Conservation (phyloP, 2,888 invertebrate species). For the Cryptocephalus moraei region DNA sequence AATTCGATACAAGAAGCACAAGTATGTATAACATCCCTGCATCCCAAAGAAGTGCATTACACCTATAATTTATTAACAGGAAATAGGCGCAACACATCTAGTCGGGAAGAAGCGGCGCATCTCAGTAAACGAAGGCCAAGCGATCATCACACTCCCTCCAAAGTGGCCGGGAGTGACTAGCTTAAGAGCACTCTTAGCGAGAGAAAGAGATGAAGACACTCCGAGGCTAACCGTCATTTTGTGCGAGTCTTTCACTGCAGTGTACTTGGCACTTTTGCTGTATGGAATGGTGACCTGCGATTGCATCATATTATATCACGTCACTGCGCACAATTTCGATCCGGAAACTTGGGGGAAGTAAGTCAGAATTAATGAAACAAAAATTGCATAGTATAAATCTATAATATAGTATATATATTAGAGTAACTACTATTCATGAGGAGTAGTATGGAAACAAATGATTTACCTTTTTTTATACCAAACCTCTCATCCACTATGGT, state of each 20-base stretch:
- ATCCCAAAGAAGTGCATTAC: neutral
- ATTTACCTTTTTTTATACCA: neutral
- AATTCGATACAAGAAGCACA: conserved; percentile 40
- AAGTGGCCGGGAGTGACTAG: conserved; percentile 97
- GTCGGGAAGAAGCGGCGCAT: conserved; percentile 62
- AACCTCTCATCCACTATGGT: neutral
- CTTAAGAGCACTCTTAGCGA: conserved; percentile 75
- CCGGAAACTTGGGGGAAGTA: conserved; percentile 60
- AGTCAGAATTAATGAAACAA: conserved; percentile 7
- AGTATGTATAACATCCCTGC: conserved; percentile 8
- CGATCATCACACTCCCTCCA: conserved; percentile 71
- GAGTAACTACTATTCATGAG: too few species aligned
- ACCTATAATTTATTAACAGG: conserved; percentile 17
- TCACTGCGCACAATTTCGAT: conserved; percentile 74
- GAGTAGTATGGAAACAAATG: too few species aligned
- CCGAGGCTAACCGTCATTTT: conserved; percentile 86
- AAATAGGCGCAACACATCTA: conserved; percentile 51
- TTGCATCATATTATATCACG: conserved; percentile 79
- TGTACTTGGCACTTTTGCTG: conserved; percentile 83
- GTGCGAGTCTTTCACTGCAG: conserved; percentile 87
- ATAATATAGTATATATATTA: too few species aligned
- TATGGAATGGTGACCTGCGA: conserved; percentile 91
- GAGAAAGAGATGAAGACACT: conserved; percentile 89
- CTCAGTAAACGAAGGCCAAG: conserved; percentile 67
- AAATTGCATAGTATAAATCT: neutral